Percentiles rank a stretch among this genome's conserved stretches.
Conservation (phyloP, 2,797 vertebrate genomes). For the Melanitta fusca region DNA sequence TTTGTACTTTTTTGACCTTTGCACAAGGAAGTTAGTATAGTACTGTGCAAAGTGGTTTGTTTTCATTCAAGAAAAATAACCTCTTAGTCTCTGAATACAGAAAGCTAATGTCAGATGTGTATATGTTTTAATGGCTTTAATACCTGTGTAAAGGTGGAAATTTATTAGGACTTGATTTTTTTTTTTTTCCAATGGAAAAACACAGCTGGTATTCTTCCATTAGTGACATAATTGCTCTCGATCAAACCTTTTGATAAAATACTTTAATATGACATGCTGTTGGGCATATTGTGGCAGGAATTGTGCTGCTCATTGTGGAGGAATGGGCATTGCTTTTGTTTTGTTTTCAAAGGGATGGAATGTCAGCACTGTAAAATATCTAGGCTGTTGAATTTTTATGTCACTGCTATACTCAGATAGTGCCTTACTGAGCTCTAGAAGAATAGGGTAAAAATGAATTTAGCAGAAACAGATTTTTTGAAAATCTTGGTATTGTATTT, state of each 20-base stretch:
- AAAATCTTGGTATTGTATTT: not conserved
- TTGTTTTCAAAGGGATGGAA: not conserved
- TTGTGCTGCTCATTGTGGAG: not conserved
- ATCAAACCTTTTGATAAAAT: not conserved
- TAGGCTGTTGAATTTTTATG: not conserved
- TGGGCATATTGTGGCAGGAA: not conserved
- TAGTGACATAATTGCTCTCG: not conserved
- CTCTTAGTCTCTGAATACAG: not conserved
- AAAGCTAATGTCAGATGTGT: not conserved
- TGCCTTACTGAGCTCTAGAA: not conserved
- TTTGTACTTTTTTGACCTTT: slow-evolving; percentile 55
- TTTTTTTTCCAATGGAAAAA: not conserved
- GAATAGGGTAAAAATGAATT: not conserved
- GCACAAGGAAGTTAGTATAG: not conserved
- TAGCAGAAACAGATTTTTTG: not conserved
- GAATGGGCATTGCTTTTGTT: not conserved
- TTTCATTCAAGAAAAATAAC: slow-evolving; percentile 17
- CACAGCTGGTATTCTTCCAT: not conserved
- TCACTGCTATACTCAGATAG: not conserved
- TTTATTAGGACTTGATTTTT: not conserved
- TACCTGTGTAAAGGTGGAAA: not conserved
- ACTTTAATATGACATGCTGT: not conserved
- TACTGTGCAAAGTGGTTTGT: slow-evolving; percentile 3
- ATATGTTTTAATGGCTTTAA: not conserved
- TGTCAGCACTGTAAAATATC: not conserved